Evolutionary conservation across 1,140 invertebrate genomes (phyloP).

Genomic region (Telenomus remus): DNA sequence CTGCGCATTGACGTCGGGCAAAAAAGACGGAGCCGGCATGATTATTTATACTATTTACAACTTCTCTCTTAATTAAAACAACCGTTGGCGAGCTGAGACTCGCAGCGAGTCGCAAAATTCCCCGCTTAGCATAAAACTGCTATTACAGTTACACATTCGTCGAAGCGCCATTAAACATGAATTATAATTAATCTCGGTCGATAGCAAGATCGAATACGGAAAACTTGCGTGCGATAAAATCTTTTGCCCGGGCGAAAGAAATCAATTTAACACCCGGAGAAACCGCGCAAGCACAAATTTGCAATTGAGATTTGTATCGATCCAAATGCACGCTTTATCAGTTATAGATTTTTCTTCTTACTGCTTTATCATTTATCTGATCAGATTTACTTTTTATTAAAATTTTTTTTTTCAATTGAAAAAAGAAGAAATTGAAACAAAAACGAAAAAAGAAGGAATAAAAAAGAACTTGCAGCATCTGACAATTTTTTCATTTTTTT

Average conservation of each 20-base stretch:
- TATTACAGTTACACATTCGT: slow-evolving; percentile 57
- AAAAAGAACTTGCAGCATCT: no score
- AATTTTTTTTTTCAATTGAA: background rate
- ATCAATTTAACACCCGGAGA: slow-evolving; percentile 46
- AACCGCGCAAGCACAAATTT: slow-evolving; percentile 41
- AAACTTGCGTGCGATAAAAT: slow-evolving; percentile 51
- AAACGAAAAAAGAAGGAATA: no score
- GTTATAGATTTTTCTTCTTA: slow-evolving; percentile 27
- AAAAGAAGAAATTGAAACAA: background rate
- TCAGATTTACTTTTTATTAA: no score
- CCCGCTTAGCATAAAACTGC: slow-evolving; percentile 51
- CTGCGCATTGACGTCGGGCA: slow-evolving; percentile 10
- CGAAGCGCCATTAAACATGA: slow-evolving; percentile 55
- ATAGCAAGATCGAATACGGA: slow-evolving; percentile 54
- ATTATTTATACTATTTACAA: slow-evolving; percentile 55
- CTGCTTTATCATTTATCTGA: slow-evolving; percentile 28
- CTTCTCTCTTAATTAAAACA: slow-evolving; percentile 56
- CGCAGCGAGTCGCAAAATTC: slow-evolving; percentile 36
- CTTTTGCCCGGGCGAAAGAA: slow-evolving; percentile 36
- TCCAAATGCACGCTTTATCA: slow-evolving; percentile 44
- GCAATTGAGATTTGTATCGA: slow-evolving; percentile 49
- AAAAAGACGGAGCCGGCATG: slow-evolving; percentile 16
- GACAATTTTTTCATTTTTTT: no score
- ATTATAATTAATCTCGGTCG: slow-evolving; percentile 54
- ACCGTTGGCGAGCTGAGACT: slow-evolving; percentile 31